phyloP scores from a whole-genome alignment of 2,797 vertebrate species.

The Liasis olivaceus region DNA sequence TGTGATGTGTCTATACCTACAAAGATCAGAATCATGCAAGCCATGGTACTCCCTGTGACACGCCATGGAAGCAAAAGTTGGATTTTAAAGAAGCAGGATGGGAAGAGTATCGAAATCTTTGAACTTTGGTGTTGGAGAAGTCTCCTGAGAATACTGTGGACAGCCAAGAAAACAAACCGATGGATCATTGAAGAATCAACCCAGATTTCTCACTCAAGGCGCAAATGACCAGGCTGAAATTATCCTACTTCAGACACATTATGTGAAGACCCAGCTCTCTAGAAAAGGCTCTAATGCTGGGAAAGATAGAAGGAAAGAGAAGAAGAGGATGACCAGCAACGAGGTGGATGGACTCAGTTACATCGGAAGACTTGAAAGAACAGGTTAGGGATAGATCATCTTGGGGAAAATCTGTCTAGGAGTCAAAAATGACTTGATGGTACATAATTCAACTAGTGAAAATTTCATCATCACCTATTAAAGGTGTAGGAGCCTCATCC shows the following conservation, averaged over 20 bases:
- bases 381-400: not conserved
- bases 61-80: not conserved
- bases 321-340: not conserved
- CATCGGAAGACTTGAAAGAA: not conserved
- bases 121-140: not conserved
- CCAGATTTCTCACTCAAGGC: not conserved
- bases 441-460: too few species aligned
- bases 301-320: not conserved
- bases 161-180: not conserved
- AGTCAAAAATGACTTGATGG: not conserved
- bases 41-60: not conserved
- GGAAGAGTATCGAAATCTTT: not conserved
- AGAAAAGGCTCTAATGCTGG: not conserved
- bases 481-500: not conserved
- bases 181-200: not conserved
- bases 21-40: not conserved
- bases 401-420: not conserved
- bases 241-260: not conserved
- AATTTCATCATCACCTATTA: not conserved
- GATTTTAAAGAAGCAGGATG: not conserved
- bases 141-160: not conserved
- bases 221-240: not conserved
- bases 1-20: not conserved
- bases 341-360: not conserved
- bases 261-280: not conserved